Evolutionary conservation across 1,140 invertebrate species (phyloP).

Genomic region (Drosophila nannoptera): DNA sequence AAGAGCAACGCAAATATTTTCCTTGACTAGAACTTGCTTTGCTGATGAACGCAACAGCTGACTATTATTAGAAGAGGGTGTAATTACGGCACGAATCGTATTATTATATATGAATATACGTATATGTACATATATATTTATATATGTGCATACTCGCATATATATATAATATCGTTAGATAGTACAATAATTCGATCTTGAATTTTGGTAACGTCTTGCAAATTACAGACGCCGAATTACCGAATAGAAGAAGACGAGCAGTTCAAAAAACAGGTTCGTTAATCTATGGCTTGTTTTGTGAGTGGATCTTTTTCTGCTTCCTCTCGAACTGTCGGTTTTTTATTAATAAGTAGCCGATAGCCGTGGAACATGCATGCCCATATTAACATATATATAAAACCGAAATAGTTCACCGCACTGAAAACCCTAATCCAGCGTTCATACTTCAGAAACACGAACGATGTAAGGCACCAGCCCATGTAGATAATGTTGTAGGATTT

Average conservation of each 20-base stretch:
- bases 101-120: neutral
- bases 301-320: neutral
- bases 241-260: conserved; percentile 7
- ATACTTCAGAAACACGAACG: conserved; percentile 88
- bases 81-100: neutral
- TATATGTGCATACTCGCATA: neutral
- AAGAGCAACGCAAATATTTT: conserved; percentile 25
- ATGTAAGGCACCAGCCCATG: conserved; percentile 91
- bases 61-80: neutral
- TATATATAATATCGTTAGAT: neutral
- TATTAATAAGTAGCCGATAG: conserved; percentile 26
- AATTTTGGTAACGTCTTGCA: conserved; percentile 9
- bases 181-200: neutral
- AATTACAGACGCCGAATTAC: conserved; percentile 1
- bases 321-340: neutral
- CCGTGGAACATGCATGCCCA: conserved; percentile 79
- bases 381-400: conserved; percentile 82
- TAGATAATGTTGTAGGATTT: conserved; percentile 89
- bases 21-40: conserved; percentile 36
- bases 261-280: neutral
- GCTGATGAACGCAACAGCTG: conserved; percentile 24
- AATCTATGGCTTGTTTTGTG: conserved; percentile 25
- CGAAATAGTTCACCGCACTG: conserved; percentile 83
- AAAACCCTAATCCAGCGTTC: conserved; percentile 83
- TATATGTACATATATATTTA: neutral